Base-by-base conservation (phyloP, 2,797 vertebrate species). In the Arctocebus calabarensis region DNA sequence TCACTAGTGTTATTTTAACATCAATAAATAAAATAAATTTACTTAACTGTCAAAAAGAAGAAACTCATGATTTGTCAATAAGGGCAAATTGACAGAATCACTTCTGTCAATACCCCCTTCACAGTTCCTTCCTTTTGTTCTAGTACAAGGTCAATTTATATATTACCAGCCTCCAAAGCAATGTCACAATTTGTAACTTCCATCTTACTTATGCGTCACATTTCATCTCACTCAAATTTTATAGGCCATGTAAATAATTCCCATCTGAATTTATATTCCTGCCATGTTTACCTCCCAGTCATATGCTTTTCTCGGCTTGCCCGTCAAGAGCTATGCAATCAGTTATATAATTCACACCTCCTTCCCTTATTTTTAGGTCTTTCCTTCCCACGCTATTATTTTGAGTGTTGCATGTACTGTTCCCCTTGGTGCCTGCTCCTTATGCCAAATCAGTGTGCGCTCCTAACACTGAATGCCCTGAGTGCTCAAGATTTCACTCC, bases 291-390 rank as follows among this genome's bases (percentile, higher is more conserved):
- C 88, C 84, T 91, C 86, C 73, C 52, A 55, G 68, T 64, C 88
- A 57, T 78, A 64, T 84, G 70, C 87, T 93, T 96, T 96, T 82
- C 87, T 94, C 87, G 81, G 94, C 83, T 96, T 92, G 34, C 66
- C 84, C 23, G 5, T 95, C 94, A 83, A 91, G 89, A 94, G 93
- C 90, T 97, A 61, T 78, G 88, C 96, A 85, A 95, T 96, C 94
- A 78, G 64, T 97, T 97, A 97, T 5, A 90, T 97, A 97, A 98
- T 93, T 96, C 97, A 97, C 97, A 97, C 97, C 96, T 95, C 91
- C 97, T 91, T 95, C 95, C 68, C 95, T 96, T 97, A 96, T 98
- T 97, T 97, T 98, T 97, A 97, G 97, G 95, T 82, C 27, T 94
- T 79, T 93, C 64, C 97, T 96, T 96, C 97, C 96, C 94, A 97